Evolutionary conservation across 2,797 vertebrate genomes (phyloP).

Genomic region (Pogoniulus pusillus): DNA sequence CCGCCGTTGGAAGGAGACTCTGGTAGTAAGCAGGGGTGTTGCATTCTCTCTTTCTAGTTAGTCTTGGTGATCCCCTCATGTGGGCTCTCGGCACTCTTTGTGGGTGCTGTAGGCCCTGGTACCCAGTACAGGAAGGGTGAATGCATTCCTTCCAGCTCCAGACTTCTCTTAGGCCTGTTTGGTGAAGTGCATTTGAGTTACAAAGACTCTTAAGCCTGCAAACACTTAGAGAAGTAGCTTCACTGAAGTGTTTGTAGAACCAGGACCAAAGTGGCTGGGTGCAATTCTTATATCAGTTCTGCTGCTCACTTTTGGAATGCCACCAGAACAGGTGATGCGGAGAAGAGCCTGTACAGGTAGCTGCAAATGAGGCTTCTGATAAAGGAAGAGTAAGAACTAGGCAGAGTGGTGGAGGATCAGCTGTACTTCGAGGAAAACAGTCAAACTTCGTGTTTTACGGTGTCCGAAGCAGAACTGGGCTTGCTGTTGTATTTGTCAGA

Average conservation of each 20-base stretch:
- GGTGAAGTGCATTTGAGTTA: not conserved
- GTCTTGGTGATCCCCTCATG: not conserved
- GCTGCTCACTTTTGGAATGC: not conserved
- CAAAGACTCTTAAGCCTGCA: not conserved
- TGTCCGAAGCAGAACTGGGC: not conserved
- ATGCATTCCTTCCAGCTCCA: constrained; percentile 22
- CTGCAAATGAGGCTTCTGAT: not conserved
- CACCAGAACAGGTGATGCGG: not conserved
- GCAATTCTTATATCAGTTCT: not conserved
- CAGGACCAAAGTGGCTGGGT: not conserved
- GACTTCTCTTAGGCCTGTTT: not conserved
- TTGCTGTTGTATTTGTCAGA: not conserved
- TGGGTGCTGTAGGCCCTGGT: not conserved
- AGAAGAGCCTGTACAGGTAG: not conserved
- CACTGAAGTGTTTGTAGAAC: not conserved
- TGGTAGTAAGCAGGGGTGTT: no score
- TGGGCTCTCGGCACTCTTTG: not conserved
- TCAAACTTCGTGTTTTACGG: not conserved
- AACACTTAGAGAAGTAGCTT: not conserved
- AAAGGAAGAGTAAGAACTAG: not conserved
- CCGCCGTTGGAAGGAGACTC: not conserved
- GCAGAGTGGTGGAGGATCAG: not conserved
- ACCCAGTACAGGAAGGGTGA: accelerated
- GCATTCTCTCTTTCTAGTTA: accelerated
- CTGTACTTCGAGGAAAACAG: not conserved